Evolutionary conservation across 92 coral and sea anemone species (phyloP), one percentile per base, ranked within the genome.

Genomic region (Epizoanthus rinbou): DNA sequence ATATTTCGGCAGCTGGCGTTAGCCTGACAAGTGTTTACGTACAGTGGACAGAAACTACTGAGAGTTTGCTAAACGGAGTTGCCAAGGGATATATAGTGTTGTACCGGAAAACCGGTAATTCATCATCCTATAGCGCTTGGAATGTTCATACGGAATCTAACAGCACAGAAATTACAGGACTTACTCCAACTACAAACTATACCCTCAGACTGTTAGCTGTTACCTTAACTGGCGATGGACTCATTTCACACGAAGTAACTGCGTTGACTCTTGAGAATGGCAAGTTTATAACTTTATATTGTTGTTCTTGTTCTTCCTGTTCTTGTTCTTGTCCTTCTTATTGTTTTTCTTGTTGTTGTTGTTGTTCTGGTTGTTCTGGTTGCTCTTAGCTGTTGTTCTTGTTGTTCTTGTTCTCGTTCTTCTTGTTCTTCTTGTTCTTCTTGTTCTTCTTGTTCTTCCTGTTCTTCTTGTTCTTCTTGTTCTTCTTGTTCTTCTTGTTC

Each of bases 141-240:
- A 68, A 66, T 3, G 59, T 83, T 16, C 54, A 58, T 17, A 90
- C 90, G 8, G 53, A 35, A 8, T 22, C 65, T 23, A 83, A 81
- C 31, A 67, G 25, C 15, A 64, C 82, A 10, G 33, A 76, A 4
- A 37, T 90, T 19, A 31, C 85, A 6, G 75, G 64, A 54, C 82
- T 90, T 16, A 60, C 21, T n/a, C 85, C 83, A 21, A 68, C 80
- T 5, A 54, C 67, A 3, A 90, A 86, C 64, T 90, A 90, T 56
- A 90, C 93, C 0, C 52, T 86, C 79, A 80, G 93, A 47, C 33
- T 90, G 59, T 76, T 86, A 22, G 14, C 76, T 31, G 76, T 73
- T 59, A 67, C 88, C 6, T 64, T 86, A 39, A 47, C 85, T 45
- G 93, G 93, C 6, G 90, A 90, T 65, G 93, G 93, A n/a, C 66